These are phyloP conservation scores for Eustalomyia histrio DNA, from an alignment of 2,888 invertebrate genomes.

Conservation along the genomic window DNA sequence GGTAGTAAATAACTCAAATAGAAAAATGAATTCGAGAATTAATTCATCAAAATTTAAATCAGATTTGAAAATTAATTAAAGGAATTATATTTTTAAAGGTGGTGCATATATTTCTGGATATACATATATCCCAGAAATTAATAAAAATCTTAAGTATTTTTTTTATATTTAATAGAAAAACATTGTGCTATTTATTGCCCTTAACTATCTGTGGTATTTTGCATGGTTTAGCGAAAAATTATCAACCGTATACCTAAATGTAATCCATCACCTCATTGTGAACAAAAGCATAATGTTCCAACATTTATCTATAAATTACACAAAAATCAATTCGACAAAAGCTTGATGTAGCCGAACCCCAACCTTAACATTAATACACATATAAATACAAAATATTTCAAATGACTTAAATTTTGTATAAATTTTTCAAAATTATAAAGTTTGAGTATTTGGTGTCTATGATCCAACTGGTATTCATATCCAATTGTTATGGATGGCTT, in stretches of 20 bases:
- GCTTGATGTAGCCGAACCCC: slow-evolving; percentile 22
- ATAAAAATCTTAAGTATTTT: too few relatives aligned
- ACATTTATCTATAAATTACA: slow-evolving; percentile 60
- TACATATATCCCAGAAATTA: too few relatives aligned
- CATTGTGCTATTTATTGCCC: not conserved
- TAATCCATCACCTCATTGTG: not conserved
- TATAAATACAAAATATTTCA: too few relatives aligned
- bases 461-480: not conserved
- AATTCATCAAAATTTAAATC: too few relatives aligned
- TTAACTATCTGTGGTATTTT: not conserved
- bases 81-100: too few relatives aligned
- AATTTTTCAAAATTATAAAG: slow-evolving; percentile 2
- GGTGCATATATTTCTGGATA: too few relatives aligned
- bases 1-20: too few relatives aligned
- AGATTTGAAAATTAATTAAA: too few relatives aligned
- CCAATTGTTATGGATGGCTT: slow-evolving; percentile 58
- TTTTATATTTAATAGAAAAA: too few relatives aligned
- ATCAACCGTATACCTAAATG: not conserved
- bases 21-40: too few relatives aligned
- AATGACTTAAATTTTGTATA: too few relatives aligned
- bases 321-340: slow-evolving; percentile 64
- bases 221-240: not conserved
- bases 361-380: not conserved
- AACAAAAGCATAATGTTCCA: slow-evolving; percentile 23
- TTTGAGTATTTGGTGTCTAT: slow-evolving; percentile 33